Conservation (phyloP, 1,140 invertebrate species). For the Lucilia sericata region DNA sequence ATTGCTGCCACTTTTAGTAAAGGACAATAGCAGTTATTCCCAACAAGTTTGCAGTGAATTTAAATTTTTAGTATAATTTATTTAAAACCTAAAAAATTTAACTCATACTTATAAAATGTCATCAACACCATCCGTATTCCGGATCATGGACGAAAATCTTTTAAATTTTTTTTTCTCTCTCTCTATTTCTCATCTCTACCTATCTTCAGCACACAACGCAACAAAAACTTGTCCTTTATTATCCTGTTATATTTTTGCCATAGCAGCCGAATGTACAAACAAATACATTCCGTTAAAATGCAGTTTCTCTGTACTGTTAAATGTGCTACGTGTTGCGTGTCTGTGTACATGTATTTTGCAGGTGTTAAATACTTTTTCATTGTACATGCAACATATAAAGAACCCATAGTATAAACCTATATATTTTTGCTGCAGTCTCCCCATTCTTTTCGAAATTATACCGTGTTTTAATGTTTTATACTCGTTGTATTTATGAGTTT, state of each 20-base stretch:
- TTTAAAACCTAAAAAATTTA: background rate
- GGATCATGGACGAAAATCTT: background rate
- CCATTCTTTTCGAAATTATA: background rate
- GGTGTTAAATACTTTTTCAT: background rate
- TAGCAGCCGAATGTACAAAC: background rate
- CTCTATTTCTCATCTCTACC: background rate
- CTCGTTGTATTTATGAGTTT: constrained; percentile 9
- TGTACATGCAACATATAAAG: background rate
- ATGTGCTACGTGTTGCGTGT: background rate
- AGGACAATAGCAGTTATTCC: background rate
- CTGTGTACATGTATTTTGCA: background rate
- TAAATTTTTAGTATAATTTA: background rate
- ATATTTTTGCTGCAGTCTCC: background rate
- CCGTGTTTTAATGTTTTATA: background rate
- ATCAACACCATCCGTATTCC: background rate
- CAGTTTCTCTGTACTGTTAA: background rate
- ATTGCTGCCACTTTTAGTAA: background rate
- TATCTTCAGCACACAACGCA: background rate
- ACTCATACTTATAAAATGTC: background rate
- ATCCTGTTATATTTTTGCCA: background rate
- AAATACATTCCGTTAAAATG: background rate
- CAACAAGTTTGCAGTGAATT: background rate
- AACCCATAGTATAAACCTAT: background rate
- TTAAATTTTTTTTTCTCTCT: background rate
- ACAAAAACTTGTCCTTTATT: background rate